These are phyloP conservation scores for Micrasema longulum DNA, from an alignment of 1,140 invertebrate genomes.

Conservation along the genomic window DNA sequence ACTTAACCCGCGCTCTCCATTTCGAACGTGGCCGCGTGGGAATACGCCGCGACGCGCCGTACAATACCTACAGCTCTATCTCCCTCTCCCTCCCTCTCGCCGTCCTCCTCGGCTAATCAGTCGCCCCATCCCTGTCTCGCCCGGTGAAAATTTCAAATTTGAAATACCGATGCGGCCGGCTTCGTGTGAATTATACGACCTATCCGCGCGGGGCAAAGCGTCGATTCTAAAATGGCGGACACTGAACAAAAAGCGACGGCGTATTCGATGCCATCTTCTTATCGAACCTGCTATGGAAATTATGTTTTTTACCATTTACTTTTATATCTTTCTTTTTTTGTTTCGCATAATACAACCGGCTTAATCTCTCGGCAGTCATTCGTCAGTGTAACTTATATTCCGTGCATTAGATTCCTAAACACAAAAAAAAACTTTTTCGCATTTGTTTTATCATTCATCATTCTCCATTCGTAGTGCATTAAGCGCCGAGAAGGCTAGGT, in stretches of 20 bases:
- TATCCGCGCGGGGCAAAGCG: slow-evolving; percentile 16
- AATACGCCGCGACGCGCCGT: slow-evolving; percentile 14
- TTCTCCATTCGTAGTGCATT: too few relatives aligned
- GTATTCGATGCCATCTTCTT: neutral
- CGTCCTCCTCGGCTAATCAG: neutral
- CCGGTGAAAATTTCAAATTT: slow-evolving; percentile 32
- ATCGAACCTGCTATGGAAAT: neutral
- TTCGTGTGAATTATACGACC: slow-evolving; percentile 31
- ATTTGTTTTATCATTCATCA: too few relatives aligned
- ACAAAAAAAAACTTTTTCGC: too few relatives aligned
- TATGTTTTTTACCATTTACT: neutral
- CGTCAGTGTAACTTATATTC: slow-evolving; percentile 15
- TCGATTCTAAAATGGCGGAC: neutral
- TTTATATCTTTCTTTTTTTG: slow-evolving; percentile 1
- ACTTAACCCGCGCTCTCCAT: slow-evolving; percentile 30
- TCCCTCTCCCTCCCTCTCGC: neutral
- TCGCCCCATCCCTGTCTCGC: slow-evolving; percentile 12
- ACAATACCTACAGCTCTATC: slow-evolving; percentile 6
- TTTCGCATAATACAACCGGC: slow-evolving; percentile 12
- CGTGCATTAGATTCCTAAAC: too few relatives aligned
- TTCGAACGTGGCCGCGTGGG: slow-evolving; percentile 30
- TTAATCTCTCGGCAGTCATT: slow-evolving; percentile 14
- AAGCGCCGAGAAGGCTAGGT: too few relatives aligned
- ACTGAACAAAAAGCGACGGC: neutral
- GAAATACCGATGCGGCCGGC: slow-evolving; percentile 34